Conservation (phyloP, 2,888 invertebrate species). For the Xylophagus ater region DNA sequence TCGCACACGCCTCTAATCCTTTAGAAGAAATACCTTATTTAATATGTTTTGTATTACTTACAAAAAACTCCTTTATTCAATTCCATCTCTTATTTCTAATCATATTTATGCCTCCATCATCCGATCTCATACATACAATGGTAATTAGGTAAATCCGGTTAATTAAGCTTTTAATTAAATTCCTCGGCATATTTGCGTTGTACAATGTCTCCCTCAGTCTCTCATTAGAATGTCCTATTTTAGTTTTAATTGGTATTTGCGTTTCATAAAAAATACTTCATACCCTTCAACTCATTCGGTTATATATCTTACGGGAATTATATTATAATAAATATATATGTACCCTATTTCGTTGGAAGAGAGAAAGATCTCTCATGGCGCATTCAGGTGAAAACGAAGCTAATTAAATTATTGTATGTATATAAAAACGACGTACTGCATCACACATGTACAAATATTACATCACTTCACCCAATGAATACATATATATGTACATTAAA, state of each 20-base stretch:
- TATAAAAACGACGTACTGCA: constrained; percentile 11
- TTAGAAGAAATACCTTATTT: too few species aligned
- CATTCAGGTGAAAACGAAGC: constrained; percentile 17
- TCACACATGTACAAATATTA: constrained; percentile 6
- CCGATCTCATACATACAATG: constrained; percentile 15
- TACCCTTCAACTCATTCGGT: too few species aligned
- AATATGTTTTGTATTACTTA: too few species aligned
- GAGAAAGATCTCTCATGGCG: too few species aligned
- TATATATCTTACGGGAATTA: too few species aligned
- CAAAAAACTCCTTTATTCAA: too few species aligned
- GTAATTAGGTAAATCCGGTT: constrained; percentile 21
- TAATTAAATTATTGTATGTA: constrained; percentile 16
- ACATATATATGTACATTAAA: constrained; percentile 11
- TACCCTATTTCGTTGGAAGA: too few species aligned
- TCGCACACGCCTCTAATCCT: too few species aligned
- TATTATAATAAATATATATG: too few species aligned
- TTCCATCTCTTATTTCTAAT: too few species aligned
- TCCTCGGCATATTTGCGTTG: constrained; percentile 19
- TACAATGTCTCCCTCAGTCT: constrained; percentile 17
- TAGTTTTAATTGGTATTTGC: constrained; percentile 21
- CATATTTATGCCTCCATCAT: too few species aligned
- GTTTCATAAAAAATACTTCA: constrained; percentile 17
- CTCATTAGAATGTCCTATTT: constrained; percentile 21
- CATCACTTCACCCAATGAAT: not conserved
- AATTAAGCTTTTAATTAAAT: constrained; percentile 21